phyloP scores from a whole-genome alignment of 2,888 invertebrate species.

The Andricus quercusramuli region DNA sequence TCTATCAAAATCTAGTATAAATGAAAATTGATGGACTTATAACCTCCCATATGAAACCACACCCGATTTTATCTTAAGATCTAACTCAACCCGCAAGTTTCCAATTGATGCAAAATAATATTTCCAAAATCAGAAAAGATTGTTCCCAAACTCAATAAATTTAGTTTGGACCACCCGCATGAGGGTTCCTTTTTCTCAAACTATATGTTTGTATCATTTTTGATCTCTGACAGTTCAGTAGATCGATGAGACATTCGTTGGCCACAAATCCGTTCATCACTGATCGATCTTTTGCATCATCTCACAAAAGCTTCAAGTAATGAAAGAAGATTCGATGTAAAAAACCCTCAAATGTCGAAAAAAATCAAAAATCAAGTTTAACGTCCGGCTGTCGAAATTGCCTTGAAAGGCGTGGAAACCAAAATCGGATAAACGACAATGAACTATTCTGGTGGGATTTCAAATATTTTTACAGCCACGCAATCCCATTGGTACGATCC shows the following conservation, averaged over 20 bases:
- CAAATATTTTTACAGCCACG: constrained; percentile 75
- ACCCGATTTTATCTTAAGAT: not conserved
- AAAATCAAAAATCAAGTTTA: constrained; percentile 14
- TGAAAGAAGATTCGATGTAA: constrained; percentile 43
- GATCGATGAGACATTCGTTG: constrained; percentile 37
- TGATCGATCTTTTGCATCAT: constrained; percentile 16
- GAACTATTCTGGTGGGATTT: constrained; percentile 57
- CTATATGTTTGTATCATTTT: not conserved
- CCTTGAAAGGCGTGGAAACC: constrained; percentile 50
- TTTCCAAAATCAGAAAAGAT: not conserved
- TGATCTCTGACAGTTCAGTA: constrained; percentile 6
- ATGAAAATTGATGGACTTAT: not conserved
- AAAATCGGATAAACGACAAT: constrained; percentile 52
- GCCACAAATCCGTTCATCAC: constrained; percentile 32
- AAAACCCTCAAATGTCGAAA: not conserved
- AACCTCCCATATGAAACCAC: not conserved
- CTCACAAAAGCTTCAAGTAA: constrained; percentile 31
- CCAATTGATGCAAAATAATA: not conserved
- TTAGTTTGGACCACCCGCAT: constrained; percentile 22
- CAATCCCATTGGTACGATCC: constrained; percentile 56
- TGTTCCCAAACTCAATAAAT: not conserved
- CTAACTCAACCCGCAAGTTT: constrained; percentile 6
- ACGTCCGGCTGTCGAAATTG: constrained; percentile 16
- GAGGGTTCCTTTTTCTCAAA: constrained; percentile 25
- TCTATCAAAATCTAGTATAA: no score